These are phyloP conservation scores for Limnodromus scolopaceus DNA, from an alignment of 2,797 vertebrate genomes.

Conservation along the genomic window DNA sequence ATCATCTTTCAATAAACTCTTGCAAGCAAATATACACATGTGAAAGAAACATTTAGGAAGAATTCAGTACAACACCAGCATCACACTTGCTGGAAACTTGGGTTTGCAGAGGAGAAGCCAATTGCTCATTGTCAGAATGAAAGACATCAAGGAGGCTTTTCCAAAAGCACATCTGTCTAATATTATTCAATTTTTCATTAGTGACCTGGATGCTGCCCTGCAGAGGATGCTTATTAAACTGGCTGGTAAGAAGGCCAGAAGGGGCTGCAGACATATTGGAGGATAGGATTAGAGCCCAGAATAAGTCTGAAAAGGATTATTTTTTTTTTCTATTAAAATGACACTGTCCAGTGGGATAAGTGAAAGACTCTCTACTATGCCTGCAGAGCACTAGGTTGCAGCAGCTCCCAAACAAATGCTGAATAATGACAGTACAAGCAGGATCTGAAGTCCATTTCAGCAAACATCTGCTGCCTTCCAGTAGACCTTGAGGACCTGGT, in stretches of 20 bases:
- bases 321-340: background rate
- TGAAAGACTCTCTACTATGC: background rate
- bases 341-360: background rate
- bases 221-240: background rate
- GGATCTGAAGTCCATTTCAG: background rate
- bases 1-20: background rate
- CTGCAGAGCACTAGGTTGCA: background rate
- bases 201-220: slow-evolving; percentile 11
- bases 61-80: background rate
- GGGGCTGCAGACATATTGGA: background rate
- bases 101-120: background rate
- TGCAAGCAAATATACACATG: background rate
- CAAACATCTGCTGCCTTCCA: slow-evolving; percentile 1
- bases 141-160: background rate
- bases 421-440: background rate
- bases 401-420: background rate
- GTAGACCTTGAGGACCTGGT: background rate
- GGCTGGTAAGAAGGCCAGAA: background rate
- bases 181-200: background rate
- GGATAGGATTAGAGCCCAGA: background rate
- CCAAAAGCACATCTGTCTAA: background rate
- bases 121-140: background rate
- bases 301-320: background rate
- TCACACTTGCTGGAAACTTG: background rate
- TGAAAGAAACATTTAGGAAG: background rate